A percentile compares a stretch with the other conserved stretches of the same genome.
phyloP scores from a whole-genome alignment of 2,113 vertebrate genomes.

The Brachyistius frenatus region DNA sequence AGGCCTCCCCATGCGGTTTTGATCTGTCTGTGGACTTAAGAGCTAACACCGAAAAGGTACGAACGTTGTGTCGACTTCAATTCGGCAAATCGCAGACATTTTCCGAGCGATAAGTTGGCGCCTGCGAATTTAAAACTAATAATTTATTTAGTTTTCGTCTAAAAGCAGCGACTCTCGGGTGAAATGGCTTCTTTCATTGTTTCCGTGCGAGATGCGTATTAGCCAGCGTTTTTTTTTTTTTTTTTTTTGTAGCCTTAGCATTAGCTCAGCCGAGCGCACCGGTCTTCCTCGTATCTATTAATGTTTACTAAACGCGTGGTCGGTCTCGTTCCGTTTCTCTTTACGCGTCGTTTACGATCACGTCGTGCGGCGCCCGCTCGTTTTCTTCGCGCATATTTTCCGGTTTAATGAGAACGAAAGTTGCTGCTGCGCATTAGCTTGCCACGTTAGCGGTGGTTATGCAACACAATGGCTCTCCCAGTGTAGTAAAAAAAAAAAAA shows the following conservation, averaged over 20 bases:
- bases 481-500: background rate
- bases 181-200: conserved; percentile 19
- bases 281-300: background rate
- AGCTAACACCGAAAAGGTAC: conserved; percentile 66
- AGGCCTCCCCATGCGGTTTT: conserved; percentile 83
- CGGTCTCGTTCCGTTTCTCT: too few relatives aligned
- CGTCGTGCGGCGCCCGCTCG: too few relatives aligned
- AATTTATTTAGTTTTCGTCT: rapidly evolving
- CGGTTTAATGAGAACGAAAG: too few relatives aligned
- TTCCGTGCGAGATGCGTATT: background rate
- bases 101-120: too few relatives aligned
- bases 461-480: conserved; percentile 68
- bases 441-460: conserved; percentile 63
- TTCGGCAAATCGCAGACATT: rapidly evolving
- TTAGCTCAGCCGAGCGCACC: background rate
- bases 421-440: conserved; percentile 14
- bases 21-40: conserved; percentile 43
- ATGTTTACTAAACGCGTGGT: rapidly evolving
- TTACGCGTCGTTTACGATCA: too few relatives aligned
- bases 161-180: rapidly evolving
- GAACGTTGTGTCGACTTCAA: rapidly evolving
- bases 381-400: too few relatives aligned
- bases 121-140: too few relatives aligned
- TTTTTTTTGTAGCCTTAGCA: conserved; percentile 36
- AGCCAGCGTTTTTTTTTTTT: background rate